Evolutionary conservation across 2,888 invertebrate genomes (phyloP), one percentile per base, ranked within the genome.

Genomic region (Lasioglossum oenotherae): DNA sequence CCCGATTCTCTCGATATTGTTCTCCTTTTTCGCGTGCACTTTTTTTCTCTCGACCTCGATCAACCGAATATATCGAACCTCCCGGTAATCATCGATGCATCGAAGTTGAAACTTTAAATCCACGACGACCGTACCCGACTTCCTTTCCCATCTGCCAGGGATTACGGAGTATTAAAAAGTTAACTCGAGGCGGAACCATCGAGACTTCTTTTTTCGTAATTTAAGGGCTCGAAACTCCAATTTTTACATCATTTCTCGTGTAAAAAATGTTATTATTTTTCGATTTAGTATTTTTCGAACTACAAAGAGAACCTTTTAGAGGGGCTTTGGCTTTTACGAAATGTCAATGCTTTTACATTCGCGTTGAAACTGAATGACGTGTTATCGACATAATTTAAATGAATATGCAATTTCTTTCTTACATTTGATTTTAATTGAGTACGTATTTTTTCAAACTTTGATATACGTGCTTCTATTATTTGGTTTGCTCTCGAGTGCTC

Each of bases 1-100:
- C 27, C 27, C 67, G 75, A 75, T 46, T 64, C 74, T 67, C 78
- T 57, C 23, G 27, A 83, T 64, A 83, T 84, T 84, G 72, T 76
- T 79, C 84, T 79, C 84, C 12, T 10, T 38, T 46, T 73, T 46
- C 72, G 10, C 69, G 46, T 74, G 44, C 44, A 46, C n/a, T 77
- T 74, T 74, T 69, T 69, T 73, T 64, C 72, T 23, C 76, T 74
- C 74, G 53, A 73, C 49, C 41, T 72, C 53, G 57, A 64, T 14
- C 78, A 84, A 49, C 8, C 69, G 44, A 74, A 49, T 41, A 74
- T 46, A 16, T 10, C 60, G 41, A 67, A n/a, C 44, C 49, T n/a
- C 31, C 27, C 60, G 64, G 38, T n/a, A 64, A 76, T 78, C 67
- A 60, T 31, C 72, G 46, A 79, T 73, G 75, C 72, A 67, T 72